Conservation (phyloP, 2,113 vertebrate species). For the Struthio camelus region DNA sequence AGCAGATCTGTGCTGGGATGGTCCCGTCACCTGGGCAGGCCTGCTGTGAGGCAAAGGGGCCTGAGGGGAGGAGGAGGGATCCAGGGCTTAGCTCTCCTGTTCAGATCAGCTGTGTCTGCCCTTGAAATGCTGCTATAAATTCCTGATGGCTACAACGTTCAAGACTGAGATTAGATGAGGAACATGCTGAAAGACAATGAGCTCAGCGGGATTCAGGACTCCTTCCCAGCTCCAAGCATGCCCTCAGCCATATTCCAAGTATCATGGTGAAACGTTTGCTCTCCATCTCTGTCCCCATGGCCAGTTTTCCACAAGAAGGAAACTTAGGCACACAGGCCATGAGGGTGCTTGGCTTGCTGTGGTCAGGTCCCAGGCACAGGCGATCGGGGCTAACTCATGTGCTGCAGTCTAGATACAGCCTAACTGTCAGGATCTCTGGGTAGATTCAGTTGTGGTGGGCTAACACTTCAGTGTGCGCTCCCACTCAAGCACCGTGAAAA, state of each 20-base stretch:
- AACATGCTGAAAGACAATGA: not conserved
- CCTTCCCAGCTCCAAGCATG: not conserved
- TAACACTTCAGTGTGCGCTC: not conserved
- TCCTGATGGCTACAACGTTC: not conserved
- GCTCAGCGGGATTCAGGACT: not conserved
- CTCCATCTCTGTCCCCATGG: not conserved
- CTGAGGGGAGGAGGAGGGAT: not conserved
- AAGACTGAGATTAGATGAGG: not conserved
- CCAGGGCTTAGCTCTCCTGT: not conserved
- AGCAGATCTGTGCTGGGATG: fast-evolving
- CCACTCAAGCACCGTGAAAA: not conserved
- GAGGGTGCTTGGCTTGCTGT: not conserved
- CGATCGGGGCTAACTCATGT: fast-evolving
- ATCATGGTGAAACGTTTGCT: not conserved
- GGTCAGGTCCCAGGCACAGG: not conserved
- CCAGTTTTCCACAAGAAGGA: not conserved
- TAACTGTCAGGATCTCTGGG: too few relatives aligned
- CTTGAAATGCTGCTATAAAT: not conserved
- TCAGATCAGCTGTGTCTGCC: not conserved
- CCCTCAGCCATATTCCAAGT: fast-evolving
- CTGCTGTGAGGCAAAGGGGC: not conserved
- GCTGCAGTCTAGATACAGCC: not conserved
- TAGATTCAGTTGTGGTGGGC: not conserved
- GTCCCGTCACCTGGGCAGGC: not conserved
- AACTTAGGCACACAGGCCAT: not conserved